These are phyloP conservation scores for Zosterops borbonicus DNA, from an alignment of 2,113 vertebrate species.

Conservation along the genomic window DNA sequence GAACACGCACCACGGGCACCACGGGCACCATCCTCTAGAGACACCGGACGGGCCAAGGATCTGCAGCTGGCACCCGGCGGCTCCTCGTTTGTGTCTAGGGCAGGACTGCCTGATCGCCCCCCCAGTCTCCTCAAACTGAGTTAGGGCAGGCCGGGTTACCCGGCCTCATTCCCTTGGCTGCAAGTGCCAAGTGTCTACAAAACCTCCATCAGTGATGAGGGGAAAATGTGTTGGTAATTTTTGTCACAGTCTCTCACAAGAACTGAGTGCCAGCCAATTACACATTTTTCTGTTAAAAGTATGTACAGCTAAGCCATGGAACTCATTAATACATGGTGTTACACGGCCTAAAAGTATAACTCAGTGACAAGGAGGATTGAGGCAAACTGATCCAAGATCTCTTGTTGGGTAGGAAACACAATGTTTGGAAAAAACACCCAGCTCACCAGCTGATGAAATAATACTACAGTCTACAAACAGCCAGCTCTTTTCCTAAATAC, in stretches of 20 bases:
- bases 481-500: not conserved
- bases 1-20: not conserved
- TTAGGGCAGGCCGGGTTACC: not conserved
- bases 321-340: not conserved
- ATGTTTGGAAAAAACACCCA: not conserved
- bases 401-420: not conserved
- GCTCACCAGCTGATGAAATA: not conserved
- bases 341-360: not conserved
- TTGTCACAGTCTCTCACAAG: not conserved
- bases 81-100: accelerated
- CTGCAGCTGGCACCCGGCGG: not conserved
- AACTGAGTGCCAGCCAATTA: not conserved
- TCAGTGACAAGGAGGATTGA: not conserved
- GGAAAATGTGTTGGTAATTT: not conserved
- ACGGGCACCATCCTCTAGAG: not conserved
- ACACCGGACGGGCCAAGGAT: accelerated
- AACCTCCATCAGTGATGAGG: not conserved
- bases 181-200: accelerated
- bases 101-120: not conserved
- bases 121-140: too few species aligned
- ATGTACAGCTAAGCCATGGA: not conserved
- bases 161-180: accelerated
- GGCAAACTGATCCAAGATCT: not conserved
- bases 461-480: not conserved
- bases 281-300: not conserved